A percentile compares a stretch with the other conserved stretches of the same genome.
Evolutionary conservation across 2,888 invertebrate species (phyloP).

Genomic region (Pelosia muscerda): DNA sequence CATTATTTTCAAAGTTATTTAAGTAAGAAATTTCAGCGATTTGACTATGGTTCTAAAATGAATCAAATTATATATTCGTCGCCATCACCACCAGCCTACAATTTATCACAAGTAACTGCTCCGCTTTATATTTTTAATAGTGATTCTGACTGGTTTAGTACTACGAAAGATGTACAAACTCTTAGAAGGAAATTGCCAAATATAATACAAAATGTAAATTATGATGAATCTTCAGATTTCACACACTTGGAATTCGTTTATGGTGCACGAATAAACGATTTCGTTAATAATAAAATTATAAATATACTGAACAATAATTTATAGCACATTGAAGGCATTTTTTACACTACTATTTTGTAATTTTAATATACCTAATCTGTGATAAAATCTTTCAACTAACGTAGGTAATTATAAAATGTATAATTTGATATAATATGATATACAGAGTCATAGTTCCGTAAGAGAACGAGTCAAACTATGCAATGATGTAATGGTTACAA

Average conservation of each 20-base stretch:
- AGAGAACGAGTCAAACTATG: no score
- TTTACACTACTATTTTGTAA: neutral
- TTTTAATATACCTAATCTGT: neutral
- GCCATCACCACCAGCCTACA: constrained; percentile 64
- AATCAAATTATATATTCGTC: constrained; percentile 65
- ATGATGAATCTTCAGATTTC: constrained; percentile 69
- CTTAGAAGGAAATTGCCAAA: constrained; percentile 63
- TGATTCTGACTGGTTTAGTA: constrained; percentile 75
- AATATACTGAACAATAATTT: constrained; percentile 10
- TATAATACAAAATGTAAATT: constrained; percentile 57
- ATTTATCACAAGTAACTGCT: constrained; percentile 65
- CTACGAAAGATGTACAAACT: constrained; percentile 60
- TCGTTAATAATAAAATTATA: constrained; percentile 65
- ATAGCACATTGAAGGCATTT: neutral
- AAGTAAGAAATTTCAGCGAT: constrained; percentile 71
- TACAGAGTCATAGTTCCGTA: no score
- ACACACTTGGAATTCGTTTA: constrained; percentile 78
- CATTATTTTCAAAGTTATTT: constrained; percentile 74
- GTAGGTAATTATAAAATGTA: neutral
- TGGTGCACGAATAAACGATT: constrained; percentile 65
- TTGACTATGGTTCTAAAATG: constrained; percentile 63
- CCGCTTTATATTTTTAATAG: constrained; percentile 71
- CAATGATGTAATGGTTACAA: no score
- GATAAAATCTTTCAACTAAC: neutral
- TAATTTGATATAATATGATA: neutral